Conservation (phyloP, 2,888 invertebrate species). For the Clanis bilineata region DNA sequence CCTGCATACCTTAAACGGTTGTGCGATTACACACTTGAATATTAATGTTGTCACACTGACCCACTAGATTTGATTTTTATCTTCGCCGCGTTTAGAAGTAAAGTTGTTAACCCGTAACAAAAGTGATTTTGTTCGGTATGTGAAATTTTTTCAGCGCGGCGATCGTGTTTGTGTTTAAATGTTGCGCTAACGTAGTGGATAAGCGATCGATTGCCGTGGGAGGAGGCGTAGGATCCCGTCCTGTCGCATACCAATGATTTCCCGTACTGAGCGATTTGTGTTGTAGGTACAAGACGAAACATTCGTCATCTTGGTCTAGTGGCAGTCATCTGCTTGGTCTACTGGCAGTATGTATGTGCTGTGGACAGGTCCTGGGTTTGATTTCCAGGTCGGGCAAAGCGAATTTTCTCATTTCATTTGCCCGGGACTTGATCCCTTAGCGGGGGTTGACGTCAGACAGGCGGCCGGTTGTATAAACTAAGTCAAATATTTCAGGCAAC, state of each 20-base stretch:
- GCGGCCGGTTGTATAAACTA: too few relatives aligned
- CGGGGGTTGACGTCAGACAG: too few relatives aligned
- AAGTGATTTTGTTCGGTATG: not conserved
- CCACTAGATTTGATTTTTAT: constrained; percentile 39
- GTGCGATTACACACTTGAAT: constrained; percentile 35
- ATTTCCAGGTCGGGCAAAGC: too few relatives aligned
- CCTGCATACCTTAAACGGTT: constrained; percentile 48
- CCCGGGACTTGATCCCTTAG: too few relatives aligned
- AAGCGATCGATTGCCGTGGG: constrained; percentile 5
- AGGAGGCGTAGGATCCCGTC: constrained; percentile 1
- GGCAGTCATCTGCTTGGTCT: too few relatives aligned
- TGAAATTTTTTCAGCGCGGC: not conserved
- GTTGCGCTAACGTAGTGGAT: not conserved
- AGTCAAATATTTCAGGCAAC: too few relatives aligned
- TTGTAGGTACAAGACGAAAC: not conserved
- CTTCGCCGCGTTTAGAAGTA: constrained; percentile 25
- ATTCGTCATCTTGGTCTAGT: not conserved
- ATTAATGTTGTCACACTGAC: constrained; percentile 44
- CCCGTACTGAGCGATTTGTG: constrained; percentile 7
- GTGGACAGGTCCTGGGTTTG: too few relatives aligned
- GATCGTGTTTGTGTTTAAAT: not conserved
- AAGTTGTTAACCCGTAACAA: constrained; percentile 18
- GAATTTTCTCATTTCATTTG: too few relatives aligned
- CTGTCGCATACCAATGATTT: constrained; percentile 13
- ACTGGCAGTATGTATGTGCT: too few relatives aligned